These are phyloP conservation scores for Platichthys stellatus DNA, from an alignment of 2,113 vertebrate species.

Conservation along the genomic window DNA sequence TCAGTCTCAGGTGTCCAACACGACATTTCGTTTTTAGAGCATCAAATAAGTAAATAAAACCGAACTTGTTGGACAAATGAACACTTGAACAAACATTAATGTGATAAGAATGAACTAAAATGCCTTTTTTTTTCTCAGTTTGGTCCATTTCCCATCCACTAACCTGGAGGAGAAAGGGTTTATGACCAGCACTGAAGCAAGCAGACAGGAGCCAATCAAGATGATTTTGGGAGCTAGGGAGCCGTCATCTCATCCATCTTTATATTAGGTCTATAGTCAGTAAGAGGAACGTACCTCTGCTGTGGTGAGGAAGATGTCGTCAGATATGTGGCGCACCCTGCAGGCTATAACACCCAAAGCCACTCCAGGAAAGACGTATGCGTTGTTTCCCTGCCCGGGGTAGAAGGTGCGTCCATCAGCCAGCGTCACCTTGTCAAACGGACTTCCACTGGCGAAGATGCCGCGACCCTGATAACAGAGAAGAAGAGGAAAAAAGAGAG, in stretches of 20 bases:
- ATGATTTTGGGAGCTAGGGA: background rate
- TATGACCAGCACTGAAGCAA: background rate
- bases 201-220: background rate
- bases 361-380: constrained; percentile 96
- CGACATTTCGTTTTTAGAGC: no score
- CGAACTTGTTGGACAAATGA: no score
- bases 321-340: constrained; percentile 91
- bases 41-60: no score
- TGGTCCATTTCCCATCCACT: no score
- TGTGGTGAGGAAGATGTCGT: constrained; percentile 94
- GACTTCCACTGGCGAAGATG: constrained; percentile 97
- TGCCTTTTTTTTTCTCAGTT: no score
- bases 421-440: constrained; percentile 91
- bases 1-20: background rate
- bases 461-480: constrained; percentile 86
- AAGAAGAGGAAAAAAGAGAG: background rate
- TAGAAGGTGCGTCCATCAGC: constrained; percentile 89
- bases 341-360: constrained; percentile 92
- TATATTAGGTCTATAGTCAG: no score
- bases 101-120: no score
- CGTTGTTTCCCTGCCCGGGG: constrained; percentile 97
- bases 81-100: no score
- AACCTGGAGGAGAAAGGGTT: no score
- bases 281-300: constrained; percentile 85
- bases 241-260: no score